Base-by-base conservation (phyloP, 1,140 invertebrate species). In the Solen grandis region DNA sequence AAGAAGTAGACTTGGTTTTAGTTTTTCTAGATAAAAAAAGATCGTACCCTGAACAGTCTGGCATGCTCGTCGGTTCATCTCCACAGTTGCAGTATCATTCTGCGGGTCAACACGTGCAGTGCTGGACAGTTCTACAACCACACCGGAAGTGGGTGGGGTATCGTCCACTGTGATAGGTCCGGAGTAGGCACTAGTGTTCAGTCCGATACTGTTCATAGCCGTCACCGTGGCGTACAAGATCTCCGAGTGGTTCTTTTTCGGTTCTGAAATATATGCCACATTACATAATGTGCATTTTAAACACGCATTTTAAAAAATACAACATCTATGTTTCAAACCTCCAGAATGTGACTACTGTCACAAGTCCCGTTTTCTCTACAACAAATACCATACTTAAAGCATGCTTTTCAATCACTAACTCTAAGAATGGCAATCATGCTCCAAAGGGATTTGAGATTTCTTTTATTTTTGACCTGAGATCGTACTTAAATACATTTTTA, bases 141-240 rank as follows among this genome's bases (percentile, higher is more conserved):
- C 25, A 16, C 83, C 78, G 2, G 78, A 25, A 2, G 25, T 22
- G 33, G 83, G 83, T 0, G 83, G 83, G 46, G 83, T 84, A 46
- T 66, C 52, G 50, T 84, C 83, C 5, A 84, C 73, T 27, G 46
- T 46, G 31, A 84, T 81, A 16, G 29, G 46, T 16, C 55, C 54
- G 5, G 84, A 85, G 27, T 55, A 72, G 2, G 76, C 74, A 3
- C 33, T 38, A 14, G 38, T 55, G 35, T 16, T 46, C n/a, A 82
- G 55, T n/a, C 84, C 81, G 5, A 85, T 41, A 25, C n/a, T 70
- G 41, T 85, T 85, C 41, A 27, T 65, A 5, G 84, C 84, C 16
- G 52, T 68, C 22, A 85, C 69, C 4, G 75, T 80, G 0, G 72
- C 84, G 60, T 78, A 84, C 16, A 76, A 35, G 16, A 29, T 55